phyloP scores from a whole-genome alignment of 2,113 vertebrate genomes.

The Sinocyclocheilus grahami region DNA sequence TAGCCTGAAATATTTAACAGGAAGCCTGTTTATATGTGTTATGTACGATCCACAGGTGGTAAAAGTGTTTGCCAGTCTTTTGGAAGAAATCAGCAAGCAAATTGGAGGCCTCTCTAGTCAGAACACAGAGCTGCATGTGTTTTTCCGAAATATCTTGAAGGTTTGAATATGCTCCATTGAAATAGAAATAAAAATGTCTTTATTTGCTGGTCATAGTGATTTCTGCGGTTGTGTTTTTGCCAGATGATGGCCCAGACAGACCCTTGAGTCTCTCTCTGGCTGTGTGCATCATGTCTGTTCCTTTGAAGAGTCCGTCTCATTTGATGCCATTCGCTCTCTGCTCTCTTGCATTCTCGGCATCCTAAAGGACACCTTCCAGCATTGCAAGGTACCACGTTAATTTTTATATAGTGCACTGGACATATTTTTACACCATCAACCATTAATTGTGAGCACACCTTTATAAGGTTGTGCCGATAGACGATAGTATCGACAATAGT shows the following conservation, averaged over 20 bases:
- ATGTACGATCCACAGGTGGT: conserved; percentile 74
- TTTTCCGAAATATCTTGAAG: conserved; percentile 55
- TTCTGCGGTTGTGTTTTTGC: conserved; percentile 24
- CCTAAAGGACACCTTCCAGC: conserved; percentile 84
- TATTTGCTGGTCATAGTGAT: background rate
- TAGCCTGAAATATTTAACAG: background rate
- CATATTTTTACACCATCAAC: background rate
- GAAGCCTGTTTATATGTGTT: background rate
- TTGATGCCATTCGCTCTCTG: conserved; percentile 81
- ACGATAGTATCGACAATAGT: no score
- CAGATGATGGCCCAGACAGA: conserved; percentile 84
- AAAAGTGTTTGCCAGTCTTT: conserved; percentile 83
- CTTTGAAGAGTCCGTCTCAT: conserved; percentile 70
- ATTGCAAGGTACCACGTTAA: conserved; percentile 85
- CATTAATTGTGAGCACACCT: background rate
- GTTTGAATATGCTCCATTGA: background rate
- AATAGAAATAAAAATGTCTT: background rate
- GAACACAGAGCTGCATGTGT: conserved; percentile 79
- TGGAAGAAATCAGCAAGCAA: conserved; percentile 81
- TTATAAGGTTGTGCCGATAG: no score
- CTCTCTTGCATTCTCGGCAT: conserved; percentile 82
- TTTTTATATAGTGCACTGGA: background rate
- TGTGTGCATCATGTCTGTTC: conserved; percentile 81
- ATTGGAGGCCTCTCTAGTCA: conserved; percentile 84
- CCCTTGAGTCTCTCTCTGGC: conserved; percentile 78